Base-by-base conservation (phyloP, 2,888 invertebrate species). In the Protonemura montana region DNA sequence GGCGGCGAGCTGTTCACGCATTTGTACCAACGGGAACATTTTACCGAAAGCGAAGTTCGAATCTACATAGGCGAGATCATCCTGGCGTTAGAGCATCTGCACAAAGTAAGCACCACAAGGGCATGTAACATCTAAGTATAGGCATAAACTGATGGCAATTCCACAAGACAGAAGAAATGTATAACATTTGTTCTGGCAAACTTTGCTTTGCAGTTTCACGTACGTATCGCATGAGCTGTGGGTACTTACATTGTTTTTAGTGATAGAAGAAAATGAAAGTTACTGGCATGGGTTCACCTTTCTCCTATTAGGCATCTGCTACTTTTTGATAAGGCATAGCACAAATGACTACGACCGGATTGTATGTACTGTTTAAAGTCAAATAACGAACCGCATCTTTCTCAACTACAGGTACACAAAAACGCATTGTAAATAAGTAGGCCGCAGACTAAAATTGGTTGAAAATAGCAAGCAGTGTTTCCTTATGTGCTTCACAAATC, bases 1-100 rank as follows among this genome's bases (percentile, higher is more conserved):
- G 99, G 99, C 85, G 99, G 99, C 0, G 99, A 99, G 92, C 93
- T 99, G 88, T 99, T 99, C 92, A 99, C 98, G 1, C 99, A 99
- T 92, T 93, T 99, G 87, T 98, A 98, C 93, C 97, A 97, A 92
- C 94, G 97, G 89, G 98, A 98, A 90, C 95, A 96, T 90, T 99
- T 99, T 92, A 95, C 95, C 86, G 98, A 99, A 91, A 93, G 94
- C 87, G 96, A 98, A 92, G 98, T 98, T 82, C 93, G 96, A 89
- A 95, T 98, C 91, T 98, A 99, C 92, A 97, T 99, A 88, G 99
- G 97, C 87, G 99, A 99, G 93, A 97, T 99, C 89, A 97, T 98
- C 90, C 93, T 99, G 88, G 99, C 99, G 2, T 92, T 99, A 88
- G 98, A 99, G 92, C 97, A 97, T 91, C 93, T 99, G 89, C 99